A percentile compares a stretch with the other conserved stretches of the same genome.
phyloP scores from a whole-genome alignment of 2,113 vertebrate genomes.

The Thamnaconus septentrionalis region DNA sequence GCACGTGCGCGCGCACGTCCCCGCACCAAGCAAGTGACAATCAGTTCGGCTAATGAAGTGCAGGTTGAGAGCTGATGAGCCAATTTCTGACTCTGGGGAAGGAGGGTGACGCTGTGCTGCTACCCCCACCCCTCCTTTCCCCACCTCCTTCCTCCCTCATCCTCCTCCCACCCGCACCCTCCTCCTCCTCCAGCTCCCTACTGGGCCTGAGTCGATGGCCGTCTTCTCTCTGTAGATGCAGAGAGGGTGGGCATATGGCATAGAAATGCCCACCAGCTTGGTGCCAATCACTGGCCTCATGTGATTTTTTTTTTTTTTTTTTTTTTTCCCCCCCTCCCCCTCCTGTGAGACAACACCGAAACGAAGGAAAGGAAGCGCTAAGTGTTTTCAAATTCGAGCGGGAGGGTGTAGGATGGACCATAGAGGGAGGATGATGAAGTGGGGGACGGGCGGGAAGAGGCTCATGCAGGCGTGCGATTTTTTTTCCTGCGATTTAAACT shows the following conservation, averaged over 20 bases:
- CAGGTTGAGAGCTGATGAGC: slow-evolving; percentile 65
- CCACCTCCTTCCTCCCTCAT: slow-evolving; percentile 7
- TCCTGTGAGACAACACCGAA: slow-evolving; percentile 21
- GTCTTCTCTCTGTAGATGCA: slow-evolving; percentile 45
- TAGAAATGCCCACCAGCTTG: slow-evolving; percentile 60
- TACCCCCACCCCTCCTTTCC: too few relatives aligned
- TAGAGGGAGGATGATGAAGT: slow-evolving; percentile 8
- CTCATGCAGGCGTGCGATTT: background rate
- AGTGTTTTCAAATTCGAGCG: slow-evolving; percentile 15
- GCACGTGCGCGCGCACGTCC: slow-evolving; percentile 18
- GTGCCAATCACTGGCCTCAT: slow-evolving; percentile 56
- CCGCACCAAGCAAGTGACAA: slow-evolving; percentile 44
- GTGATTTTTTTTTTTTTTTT: slow-evolving; percentile 3
- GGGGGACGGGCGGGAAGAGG: slow-evolving; percentile 5
- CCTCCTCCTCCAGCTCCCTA: slow-evolving; percentile 27
- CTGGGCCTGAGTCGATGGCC: slow-evolving; percentile 46
- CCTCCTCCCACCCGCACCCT: too few relatives aligned
- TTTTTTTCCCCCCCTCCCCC: too few relatives aligned
- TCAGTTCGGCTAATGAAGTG: slow-evolving; percentile 67
- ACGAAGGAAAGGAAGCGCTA: background rate
- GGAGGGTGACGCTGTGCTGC: slow-evolving; percentile 17
- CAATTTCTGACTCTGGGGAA: slow-evolving; percentile 50
- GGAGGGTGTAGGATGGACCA: slow-evolving; percentile 9
- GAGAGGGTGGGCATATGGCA: slow-evolving; percentile 60
- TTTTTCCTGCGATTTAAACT: slow-evolving; percentile 9